Evolutionary conservation across 2,888 invertebrate genomes (phyloP).

Genomic region (Serrognathus titanus): DNA sequence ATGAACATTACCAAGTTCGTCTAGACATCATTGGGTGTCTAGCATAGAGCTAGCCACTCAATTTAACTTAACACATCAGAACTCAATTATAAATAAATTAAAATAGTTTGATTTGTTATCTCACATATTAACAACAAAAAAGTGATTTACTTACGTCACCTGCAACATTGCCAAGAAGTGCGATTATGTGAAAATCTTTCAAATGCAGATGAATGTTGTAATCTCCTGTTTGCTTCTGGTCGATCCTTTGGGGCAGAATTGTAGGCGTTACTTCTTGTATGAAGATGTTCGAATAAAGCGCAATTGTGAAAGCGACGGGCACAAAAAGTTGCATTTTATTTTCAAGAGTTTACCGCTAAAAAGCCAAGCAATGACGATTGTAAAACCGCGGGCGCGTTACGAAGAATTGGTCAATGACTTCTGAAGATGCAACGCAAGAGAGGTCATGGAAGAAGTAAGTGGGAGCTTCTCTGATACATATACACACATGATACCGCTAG

Average conservation of each 20-base stretch:
- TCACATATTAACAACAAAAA: no score
- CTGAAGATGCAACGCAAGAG: constrained; percentile 2
- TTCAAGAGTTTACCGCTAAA: constrained; percentile 5
- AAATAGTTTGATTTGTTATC: no score
- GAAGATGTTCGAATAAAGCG: constrained; percentile 1
- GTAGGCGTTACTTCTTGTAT: background rate
- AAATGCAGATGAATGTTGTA: constrained; percentile 76
- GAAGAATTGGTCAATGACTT: constrained; percentile 8
- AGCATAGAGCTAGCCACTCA: no score
- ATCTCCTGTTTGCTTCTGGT: constrained; percentile 76
- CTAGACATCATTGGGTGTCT: no score
- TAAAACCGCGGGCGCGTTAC: constrained; percentile 5
- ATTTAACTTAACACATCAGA: no score
- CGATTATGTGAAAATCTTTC: constrained; percentile 74
- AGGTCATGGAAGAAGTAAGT: constrained; percentile 9
- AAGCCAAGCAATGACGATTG: background rate
- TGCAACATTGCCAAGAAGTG: constrained; percentile 59
- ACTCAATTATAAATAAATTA: no score
- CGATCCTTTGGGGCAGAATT: constrained; percentile 42
- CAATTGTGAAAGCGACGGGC: background rate
- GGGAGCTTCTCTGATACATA: no score
- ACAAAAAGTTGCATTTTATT: background rate
- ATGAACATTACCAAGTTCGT: no score
- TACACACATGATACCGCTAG: no score
- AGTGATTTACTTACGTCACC: constrained; percentile 39